Evolutionary conservation across 2,888 invertebrate species (phyloP).

Genomic region (Chalcis sispes): DNA sequence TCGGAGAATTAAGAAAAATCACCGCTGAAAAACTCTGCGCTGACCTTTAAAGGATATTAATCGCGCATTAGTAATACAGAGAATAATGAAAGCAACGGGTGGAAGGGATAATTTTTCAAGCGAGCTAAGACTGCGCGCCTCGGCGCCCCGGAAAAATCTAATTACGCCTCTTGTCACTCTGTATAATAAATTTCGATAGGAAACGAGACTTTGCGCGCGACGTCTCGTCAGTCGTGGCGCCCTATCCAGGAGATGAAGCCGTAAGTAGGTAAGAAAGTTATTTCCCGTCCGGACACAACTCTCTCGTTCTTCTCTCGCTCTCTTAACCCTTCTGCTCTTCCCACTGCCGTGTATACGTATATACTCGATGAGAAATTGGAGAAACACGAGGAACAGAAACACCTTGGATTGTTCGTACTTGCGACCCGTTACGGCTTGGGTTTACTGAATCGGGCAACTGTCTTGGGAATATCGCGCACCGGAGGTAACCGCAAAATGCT

Average conservation of each 20-base stretch:
- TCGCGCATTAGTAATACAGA: constrained; percentile 52
- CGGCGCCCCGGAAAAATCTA: constrained; percentile 57
- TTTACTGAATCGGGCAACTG: constrained; percentile 35
- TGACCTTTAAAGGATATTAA: constrained; percentile 44
- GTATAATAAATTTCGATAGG: constrained; percentile 58
- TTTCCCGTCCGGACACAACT: constrained; percentile 75
- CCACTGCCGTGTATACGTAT: background rate
- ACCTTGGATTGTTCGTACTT: constrained; percentile 35
- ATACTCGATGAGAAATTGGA: background rate
- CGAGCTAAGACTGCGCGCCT: constrained; percentile 9
- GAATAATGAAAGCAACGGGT: constrained; percentile 37
- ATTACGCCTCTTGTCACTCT: constrained; percentile 58
- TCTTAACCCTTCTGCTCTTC: constrained; percentile 45
- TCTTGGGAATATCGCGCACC: constrained; percentile 17
- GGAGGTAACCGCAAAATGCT: constrained; percentile 36
- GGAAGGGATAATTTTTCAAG: constrained; percentile 53
- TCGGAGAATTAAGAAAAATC: constrained; percentile 32
- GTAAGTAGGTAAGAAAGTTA: constrained; percentile 77
- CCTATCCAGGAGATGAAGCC: constrained; percentile 74
- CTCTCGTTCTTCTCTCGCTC: no score
- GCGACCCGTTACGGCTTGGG: constrained; percentile 12
- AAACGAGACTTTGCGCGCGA: constrained; percentile 46
- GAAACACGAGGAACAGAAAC: constrained; percentile 15
- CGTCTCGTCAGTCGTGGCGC: constrained; percentile 50
- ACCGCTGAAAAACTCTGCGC: no score